phyloP scores from a whole-genome alignment of 2,797 vertebrate species.

The Crax fasciolata region DNA sequence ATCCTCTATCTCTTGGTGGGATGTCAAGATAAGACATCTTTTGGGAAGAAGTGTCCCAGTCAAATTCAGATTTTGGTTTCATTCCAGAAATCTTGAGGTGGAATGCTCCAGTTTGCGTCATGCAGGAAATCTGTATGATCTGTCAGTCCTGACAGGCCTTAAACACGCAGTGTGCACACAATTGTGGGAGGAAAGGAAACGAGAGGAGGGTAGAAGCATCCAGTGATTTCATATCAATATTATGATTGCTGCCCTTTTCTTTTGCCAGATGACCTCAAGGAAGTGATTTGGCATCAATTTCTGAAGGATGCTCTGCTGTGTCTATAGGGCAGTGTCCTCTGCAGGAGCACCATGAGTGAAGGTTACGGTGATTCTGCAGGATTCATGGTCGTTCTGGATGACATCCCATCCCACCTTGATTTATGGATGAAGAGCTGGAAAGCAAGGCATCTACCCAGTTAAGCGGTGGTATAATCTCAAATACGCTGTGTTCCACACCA shows the following conservation, averaged over 20 bases:
- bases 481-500: rapidly evolving
- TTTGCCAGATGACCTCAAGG: not conserved
- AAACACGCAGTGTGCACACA: not conserved
- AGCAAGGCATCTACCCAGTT: not conserved
- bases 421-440: not conserved
- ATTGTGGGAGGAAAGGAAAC: not conserved
- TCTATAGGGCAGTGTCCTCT: not conserved
- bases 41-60: not conserved
- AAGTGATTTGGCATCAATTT: not conserved
- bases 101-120: slow-evolving; percentile 21
- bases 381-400: not conserved
- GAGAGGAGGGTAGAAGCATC: not conserved
- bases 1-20: not conserved
- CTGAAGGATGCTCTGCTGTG: not conserved
- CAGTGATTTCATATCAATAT: not conserved
- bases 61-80: slow-evolving; percentile 12
- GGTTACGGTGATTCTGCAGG: not conserved
- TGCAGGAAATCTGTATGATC: not conserved
- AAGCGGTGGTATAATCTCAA: rapidly evolving
- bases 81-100: slow-evolving; percentile 18
- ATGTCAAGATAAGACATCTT: slow-evolving; percentile 2
- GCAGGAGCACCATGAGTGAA: not conserved
- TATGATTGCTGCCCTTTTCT: not conserved
- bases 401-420: not conserved
- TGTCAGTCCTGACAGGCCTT: not conserved